Evolutionary conservation across 37 sponge, comb jelly and placozoan genomes (phyloP).

Genomic region (Eunapius fragilis): DNA sequence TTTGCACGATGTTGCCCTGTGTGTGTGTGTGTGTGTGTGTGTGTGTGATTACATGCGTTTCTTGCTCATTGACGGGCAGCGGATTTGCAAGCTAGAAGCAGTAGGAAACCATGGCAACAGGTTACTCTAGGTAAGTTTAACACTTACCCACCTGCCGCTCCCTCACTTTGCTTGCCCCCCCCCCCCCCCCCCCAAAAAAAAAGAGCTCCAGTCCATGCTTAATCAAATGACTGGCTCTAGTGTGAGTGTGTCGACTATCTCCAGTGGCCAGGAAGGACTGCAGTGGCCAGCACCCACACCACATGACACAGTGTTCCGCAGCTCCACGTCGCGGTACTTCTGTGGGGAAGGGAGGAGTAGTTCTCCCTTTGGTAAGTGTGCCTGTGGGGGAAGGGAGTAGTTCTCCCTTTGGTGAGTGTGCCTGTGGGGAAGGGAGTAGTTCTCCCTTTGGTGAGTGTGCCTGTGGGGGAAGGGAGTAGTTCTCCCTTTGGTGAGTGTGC

Average conservation of each 20-base stretch:
- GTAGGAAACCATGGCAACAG: slow-evolving; percentile 59
- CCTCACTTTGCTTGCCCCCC: not conserved
- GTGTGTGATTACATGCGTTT: not conserved
- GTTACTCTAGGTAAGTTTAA: slow-evolving; percentile 54
- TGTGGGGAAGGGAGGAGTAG: slow-evolving; percentile 83
- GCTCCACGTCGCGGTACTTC: slow-evolving; percentile 78
- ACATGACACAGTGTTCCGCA: slow-evolving; percentile 49
- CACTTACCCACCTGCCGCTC: not conserved
- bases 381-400: not conserved
- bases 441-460: no score
- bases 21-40: slow-evolving; percentile 8
- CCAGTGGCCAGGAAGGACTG: not conserved
- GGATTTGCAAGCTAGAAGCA: slow-evolving; percentile 6
- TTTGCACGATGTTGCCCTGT: slow-evolving; percentile 4
- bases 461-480: no score
- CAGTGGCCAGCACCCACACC: slow-evolving; percentile 16
- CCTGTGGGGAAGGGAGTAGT: no score
- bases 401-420: not conserved
- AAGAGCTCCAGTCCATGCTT: slow-evolving; percentile 68
- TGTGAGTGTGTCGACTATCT: not conserved
- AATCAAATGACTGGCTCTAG: slow-evolving; percentile 3
- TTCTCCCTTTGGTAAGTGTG: slow-evolving; percentile 82
- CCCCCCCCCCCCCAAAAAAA: no score
- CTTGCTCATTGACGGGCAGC: not conserved
- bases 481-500: no score